A percentile compares a stretch with the other conserved stretches of the same genome.
Evolutionary conservation across 2,797 vertebrate genomes (phyloP).

Genomic region (Aldrovandia affinis): DNA sequence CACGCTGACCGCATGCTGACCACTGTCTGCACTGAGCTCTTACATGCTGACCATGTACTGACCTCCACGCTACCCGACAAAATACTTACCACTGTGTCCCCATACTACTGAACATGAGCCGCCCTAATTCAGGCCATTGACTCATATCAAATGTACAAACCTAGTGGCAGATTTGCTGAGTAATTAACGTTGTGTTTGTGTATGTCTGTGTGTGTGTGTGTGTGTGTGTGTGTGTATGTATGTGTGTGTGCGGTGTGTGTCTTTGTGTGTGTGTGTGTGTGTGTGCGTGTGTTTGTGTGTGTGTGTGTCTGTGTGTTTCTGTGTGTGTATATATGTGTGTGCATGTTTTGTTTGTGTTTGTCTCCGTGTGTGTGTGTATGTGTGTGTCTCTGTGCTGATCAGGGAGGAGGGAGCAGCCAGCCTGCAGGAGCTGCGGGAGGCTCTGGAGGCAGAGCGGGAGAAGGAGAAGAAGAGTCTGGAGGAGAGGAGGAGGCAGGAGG

Average conservation of each 20-base stretch:
- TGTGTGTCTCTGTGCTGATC: background rate
- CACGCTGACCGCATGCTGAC: background rate
- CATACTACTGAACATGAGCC: too few relatives aligned
- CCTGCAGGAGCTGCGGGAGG: constrained; percentile 62
- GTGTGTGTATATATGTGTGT: background rate
- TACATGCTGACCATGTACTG: background rate
- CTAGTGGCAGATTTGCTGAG: background rate
- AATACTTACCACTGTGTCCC: background rate
- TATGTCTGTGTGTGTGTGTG: background rate
- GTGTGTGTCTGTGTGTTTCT: constrained; percentile 12
- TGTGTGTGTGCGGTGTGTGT: too few relatives aligned
- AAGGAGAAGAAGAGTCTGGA: constrained; percentile 63
- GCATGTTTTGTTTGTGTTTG: constrained; percentile 23
- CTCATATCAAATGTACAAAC: background rate
- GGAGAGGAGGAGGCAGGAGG: constrained; percentile 54
- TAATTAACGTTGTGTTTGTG: too few relatives aligned
- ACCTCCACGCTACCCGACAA: too few relatives aligned
- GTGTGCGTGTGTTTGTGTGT: constrained; percentile 19
- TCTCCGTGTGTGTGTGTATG: background rate
- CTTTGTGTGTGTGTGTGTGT: background rate
- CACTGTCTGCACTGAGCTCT: background rate
- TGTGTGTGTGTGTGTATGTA: background rate
- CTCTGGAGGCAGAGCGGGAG: constrained; percentile 65
- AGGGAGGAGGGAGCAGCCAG: constrained; percentile 77
- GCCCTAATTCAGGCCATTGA: background rate